Evolutionary conservation across 1,140 invertebrate genomes (phyloP).

Genomic region (Nasonia vitripennis): DNA sequence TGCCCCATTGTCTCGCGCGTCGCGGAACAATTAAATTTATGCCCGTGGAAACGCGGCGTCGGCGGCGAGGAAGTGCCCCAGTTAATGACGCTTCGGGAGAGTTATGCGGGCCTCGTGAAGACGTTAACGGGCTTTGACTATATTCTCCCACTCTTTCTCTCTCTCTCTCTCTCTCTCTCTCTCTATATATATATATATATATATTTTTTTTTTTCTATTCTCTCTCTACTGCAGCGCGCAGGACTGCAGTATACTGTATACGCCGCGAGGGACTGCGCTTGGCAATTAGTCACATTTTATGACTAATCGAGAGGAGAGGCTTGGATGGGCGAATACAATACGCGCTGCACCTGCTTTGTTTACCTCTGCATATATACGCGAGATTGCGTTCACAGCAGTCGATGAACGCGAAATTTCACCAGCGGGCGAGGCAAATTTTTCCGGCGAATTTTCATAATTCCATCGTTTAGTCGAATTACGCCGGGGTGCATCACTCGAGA

Average conservation of each 20-base stretch:
- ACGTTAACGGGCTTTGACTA: slow-evolving; percentile 29
- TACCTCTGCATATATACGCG: too few species aligned
- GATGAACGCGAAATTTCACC: too few species aligned
- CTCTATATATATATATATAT: too few species aligned
- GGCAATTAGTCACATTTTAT: slow-evolving; percentile 32
- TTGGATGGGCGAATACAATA: too few species aligned
- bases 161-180: background rate
- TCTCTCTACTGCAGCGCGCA: background rate
- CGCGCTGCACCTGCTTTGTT: too few species aligned
- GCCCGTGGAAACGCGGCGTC: slow-evolving; percentile 27
- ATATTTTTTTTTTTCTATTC: background rate
- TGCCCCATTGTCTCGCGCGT: slow-evolving; percentile 14
- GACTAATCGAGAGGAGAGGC: slow-evolving; percentile 6
- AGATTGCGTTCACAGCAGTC: too few species aligned
- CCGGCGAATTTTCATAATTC: too few species aligned
- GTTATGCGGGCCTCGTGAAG: slow-evolving; percentile 33
- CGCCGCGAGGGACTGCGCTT: background rate
- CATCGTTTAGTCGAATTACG: too few species aligned
- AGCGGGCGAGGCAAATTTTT: too few species aligned
- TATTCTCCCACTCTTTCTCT: background rate
- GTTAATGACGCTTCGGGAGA: slow-evolving; percentile 40
- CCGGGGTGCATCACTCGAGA: too few species aligned
- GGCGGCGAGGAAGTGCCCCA: slow-evolving; percentile 36
- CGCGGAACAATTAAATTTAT: slow-evolving; percentile 43
- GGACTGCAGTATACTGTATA: background rate